Evolutionary conservation across 2,888 invertebrate species (phyloP).

Genomic region (Habroteleia sp.): DNA sequence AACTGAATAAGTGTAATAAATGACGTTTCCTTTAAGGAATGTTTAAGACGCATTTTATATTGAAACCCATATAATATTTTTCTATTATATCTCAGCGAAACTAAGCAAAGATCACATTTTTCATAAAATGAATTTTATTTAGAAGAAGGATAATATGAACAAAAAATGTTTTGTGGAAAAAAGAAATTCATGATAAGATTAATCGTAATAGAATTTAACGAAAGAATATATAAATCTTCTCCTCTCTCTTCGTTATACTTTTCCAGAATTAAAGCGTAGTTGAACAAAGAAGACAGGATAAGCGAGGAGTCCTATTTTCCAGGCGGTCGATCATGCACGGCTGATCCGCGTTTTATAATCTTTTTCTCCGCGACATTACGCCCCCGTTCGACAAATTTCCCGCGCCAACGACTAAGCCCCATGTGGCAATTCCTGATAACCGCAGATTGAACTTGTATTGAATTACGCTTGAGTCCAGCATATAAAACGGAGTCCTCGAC

Average conservation of each 20-base stretch:
- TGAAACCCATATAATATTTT: no score
- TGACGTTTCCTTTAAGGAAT: no score
- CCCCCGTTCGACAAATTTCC: conserved; percentile 67
- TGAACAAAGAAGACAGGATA: conserved; percentile 21
- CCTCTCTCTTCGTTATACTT: background rate
- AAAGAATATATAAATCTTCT: conserved; percentile 22
- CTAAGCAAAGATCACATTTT: no score
- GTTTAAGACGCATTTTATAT: no score
- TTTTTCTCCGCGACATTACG: conserved; percentile 66
- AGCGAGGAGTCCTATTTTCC: conserved; percentile 71
- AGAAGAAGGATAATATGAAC: background rate
- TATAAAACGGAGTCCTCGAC: conserved; percentile 73
- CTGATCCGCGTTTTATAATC: conserved; percentile 68
- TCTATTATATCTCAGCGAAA: no score
- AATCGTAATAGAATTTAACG: conserved; percentile 27
- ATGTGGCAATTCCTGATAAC: conserved; percentile 79
- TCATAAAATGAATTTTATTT: background rate
- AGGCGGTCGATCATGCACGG: conserved; percentile 68
- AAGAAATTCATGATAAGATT: conserved; percentile 21
- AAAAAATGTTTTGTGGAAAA: conserved; percentile 13
- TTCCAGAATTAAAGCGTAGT: conserved; percentile 1
- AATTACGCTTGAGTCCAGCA: conserved; percentile 72
- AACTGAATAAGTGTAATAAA: no score
- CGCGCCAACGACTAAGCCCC: conserved; percentile 71
- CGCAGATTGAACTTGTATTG: conserved; percentile 76